Base-by-base conservation (phyloP, 1,140 invertebrate species). In the roundworm (Caenorhabditis elegans) region DNA sequence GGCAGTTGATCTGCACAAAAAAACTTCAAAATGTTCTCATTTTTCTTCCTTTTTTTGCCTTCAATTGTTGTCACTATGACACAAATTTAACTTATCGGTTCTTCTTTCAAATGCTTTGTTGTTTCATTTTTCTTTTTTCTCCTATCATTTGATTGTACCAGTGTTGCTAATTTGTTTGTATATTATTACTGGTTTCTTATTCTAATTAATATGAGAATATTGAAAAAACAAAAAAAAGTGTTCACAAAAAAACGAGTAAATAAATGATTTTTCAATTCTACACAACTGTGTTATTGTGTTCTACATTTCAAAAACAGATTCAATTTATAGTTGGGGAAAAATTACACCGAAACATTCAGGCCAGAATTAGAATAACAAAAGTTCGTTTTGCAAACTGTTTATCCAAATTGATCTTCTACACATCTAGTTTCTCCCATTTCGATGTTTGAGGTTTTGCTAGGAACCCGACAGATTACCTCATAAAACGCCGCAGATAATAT, bases 221-320 rank as follows among this genome's bases (percentile, higher is more conserved):
- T n/a, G 55, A 60, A 39, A 70, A 70, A 70, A 70, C 19, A 34
- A 43, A 17, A 31, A 34, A 60, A 70, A 70, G 34, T 70, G 60
- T 70, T 70, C 60, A 36, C 60, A 70, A 70, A 70, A 65, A 70
- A 70, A 70, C 60, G 60, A 70, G 60, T 70, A 70, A 70, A 70
- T 70, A 70, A 70, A 70, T 70, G 13, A 6, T 15, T n/a, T 34
- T 70, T 60, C 34, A n/a, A n/a, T 60, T 31, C 19, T 28, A 3
- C 6, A 2, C 15, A 60, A 31, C 53, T 60, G 53, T 60, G 26
- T 60, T 31, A 8, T 4, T 22, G n/a, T 51, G n/a, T n/a, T n/a
- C n/a, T n/a, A n/a, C n/a, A n/a, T n/a, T n/a, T n/a, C n/a, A n/a
- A n/a, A n/a, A n/a, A n/a, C n/a, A n/a, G n/a, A n/a, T n/a, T n/a